phyloP scores from a whole-genome alignment of 2,797 vertebrate genomes.

The Manis pentadactyla region DNA sequence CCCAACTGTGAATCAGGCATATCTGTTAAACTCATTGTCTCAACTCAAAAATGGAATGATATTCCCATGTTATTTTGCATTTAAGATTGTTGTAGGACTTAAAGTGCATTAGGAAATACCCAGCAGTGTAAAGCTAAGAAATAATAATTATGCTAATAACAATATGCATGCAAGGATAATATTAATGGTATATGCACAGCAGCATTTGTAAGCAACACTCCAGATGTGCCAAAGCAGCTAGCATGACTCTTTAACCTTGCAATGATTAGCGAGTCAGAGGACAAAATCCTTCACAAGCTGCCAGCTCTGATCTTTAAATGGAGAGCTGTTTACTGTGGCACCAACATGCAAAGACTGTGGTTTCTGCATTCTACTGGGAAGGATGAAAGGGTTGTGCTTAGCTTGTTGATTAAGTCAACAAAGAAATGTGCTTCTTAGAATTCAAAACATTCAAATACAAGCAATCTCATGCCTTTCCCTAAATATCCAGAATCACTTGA shows the following conservation, averaged over 20 bases:
- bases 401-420: conserved; percentile 82
- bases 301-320: conserved; percentile 77
- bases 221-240: not conserved
- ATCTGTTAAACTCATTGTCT: not conserved
- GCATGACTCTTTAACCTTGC: not conserved
- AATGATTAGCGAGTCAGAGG: conserved; percentile 26
- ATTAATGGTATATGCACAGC: not conserved
- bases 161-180: not conserved
- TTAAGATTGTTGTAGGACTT: not conserved
- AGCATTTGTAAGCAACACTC: not conserved
- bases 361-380: conserved; percentile 80
- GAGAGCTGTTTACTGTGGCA: conserved; percentile 79
- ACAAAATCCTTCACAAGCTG: conserved; percentile 72
- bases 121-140: not conserved
- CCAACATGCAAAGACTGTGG: conserved; percentile 80
- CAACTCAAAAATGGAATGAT: not conserved
- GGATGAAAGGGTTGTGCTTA: conserved; percentile 81
- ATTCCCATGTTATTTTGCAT: not conserved
- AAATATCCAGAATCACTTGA: conserved; percentile 49
- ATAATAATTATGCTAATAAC: not conserved
- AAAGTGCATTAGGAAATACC: not conserved
- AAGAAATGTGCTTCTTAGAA: conserved; percentile 74
- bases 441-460: conserved; percentile 15
- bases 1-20: not conserved
- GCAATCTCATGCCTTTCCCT: conserved; percentile 24